Percentiles rank a stretch among this genome's conserved stretches.
phyloP scores from a whole-genome alignment of 1,140 invertebrate genomes.

The Hermetia illucens region DNA sequence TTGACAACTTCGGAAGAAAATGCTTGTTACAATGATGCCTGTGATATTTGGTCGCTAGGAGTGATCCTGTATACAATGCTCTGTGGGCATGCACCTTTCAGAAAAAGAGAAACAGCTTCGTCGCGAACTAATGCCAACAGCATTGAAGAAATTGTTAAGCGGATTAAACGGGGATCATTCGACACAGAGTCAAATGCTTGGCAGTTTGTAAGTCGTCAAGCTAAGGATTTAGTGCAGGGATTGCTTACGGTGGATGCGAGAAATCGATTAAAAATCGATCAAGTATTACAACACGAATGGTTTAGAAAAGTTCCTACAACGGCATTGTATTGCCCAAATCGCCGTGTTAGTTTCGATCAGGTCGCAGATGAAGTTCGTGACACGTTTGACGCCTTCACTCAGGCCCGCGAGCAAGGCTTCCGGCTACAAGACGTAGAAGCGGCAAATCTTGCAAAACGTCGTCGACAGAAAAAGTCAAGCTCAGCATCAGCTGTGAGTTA shows the following conservation, averaged over 20 bases:
- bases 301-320: constrained; percentile 32
- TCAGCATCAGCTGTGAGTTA: constrained; percentile 17
- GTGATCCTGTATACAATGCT: constrained; percentile 81
- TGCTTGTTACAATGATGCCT: constrained; percentile 65
- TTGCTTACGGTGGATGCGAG: constrained; percentile 63
- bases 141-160: constrained; percentile 39
- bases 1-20: constrained; percentile 37
- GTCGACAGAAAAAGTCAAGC: constrained; percentile 48
- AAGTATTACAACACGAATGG: constrained; percentile 53
- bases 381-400: constrained; percentile 56
- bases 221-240: constrained; percentile 58
- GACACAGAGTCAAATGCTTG: constrained; percentile 50
- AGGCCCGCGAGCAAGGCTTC: constrained; percentile 55
- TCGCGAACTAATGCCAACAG: constrained; percentile 22
- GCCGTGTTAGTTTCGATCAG: constrained; percentile 28
- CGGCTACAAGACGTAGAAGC: constrained; percentile 42
- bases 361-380: too few relatives aligned
- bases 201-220: constrained; percentile 50
- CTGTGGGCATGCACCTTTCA: constrained; percentile 67
- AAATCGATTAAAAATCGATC: constrained; percentile 50
- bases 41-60: constrained; percentile 82
- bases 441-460: constrained; percentile 52
- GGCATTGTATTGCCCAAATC: constrained; percentile 33
- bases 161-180: constrained; percentile 57
- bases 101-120: constrained; percentile 49